phyloP scores from a whole-genome alignment of 2,113 vertebrate species.

The Bubo scandiacus region DNA sequence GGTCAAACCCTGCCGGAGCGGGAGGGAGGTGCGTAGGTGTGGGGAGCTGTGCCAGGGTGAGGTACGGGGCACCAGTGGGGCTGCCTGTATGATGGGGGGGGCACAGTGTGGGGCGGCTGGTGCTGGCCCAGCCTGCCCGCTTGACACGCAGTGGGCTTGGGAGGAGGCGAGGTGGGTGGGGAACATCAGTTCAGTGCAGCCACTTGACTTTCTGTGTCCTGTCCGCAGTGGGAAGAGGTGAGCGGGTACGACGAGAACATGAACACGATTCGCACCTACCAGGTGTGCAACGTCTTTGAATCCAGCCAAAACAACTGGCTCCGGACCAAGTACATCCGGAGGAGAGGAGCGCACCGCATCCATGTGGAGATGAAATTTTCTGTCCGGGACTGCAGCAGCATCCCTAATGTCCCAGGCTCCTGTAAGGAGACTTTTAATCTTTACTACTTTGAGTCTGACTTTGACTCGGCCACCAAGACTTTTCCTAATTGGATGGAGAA shows the following conservation, averaged over 20 bases:
- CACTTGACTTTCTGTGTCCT: not conserved
- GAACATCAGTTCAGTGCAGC: accelerated
- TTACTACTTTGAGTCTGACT: constrained; percentile 91
- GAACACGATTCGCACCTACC: constrained; percentile 97
- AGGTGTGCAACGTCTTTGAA: constrained; percentile 96
- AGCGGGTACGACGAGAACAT: constrained; percentile 97
- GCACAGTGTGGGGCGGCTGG: not conserved
- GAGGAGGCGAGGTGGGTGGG: not conserved
- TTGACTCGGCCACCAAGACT: constrained; percentile 83
- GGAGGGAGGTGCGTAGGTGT: accelerated
- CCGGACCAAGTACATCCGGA: constrained; percentile 88
- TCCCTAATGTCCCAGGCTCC: constrained; percentile 93
- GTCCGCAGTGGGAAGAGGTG: constrained; percentile 93
- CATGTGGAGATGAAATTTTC: constrained; percentile 98
- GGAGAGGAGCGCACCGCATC: constrained; percentile 89
- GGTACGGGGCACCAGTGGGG: not conserved
- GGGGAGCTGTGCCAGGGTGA: not conserved
- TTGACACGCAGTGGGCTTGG: accelerated
- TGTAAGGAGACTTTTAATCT: constrained; percentile 99
- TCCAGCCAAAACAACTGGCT: constrained; percentile 98
- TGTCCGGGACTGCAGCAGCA: constrained; percentile 94
- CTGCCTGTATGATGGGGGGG: not conserved
- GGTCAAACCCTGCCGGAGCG: not conserved
- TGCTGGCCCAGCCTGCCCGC: accelerated
- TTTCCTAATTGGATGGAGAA: constrained; percentile 96